These are phyloP conservation scores for Acromyrmex echinatior DNA, from an alignment of 1,140 invertebrate species.

Conservation along the genomic window DNA sequence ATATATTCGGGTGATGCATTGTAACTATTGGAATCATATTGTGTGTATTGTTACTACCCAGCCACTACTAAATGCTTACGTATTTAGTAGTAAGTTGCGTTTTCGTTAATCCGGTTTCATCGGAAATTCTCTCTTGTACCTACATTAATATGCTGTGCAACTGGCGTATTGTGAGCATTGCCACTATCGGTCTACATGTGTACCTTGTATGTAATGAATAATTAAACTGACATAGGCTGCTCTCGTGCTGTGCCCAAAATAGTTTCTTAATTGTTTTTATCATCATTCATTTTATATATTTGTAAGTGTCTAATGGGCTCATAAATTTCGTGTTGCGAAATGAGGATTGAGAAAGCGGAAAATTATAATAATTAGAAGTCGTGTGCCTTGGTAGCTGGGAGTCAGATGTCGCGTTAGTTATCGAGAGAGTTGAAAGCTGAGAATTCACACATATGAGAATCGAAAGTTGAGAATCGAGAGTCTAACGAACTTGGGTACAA, in stretches of 20 bases:
- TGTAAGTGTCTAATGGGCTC: not conserved
- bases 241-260: not conserved
- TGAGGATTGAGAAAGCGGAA: not conserved
- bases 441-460: not conserved
- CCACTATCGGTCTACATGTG: slow-evolving; percentile 15
- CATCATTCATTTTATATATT: not conserved
- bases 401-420: not conserved
- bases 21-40: slow-evolving; percentile 45
- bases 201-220: slow-evolving; percentile 29
- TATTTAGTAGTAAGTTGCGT: slow-evolving; percentile 58
- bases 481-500: not conserved
- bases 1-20: slow-evolving; percentile 60
- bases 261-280: slow-evolving; percentile 14
- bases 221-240: slow-evolving; percentile 20
- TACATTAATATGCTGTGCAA: slow-evolving; percentile 41
- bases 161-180: slow-evolving; percentile 40
- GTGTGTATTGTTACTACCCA: slow-evolving; percentile 41
- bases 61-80: slow-evolving; percentile 2
- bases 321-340: slow-evolving; percentile 9
- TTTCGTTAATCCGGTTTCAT: slow-evolving; percentile 58
- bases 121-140: slow-evolving; percentile 46
- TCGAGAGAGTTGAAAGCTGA: slow-evolving; percentile 7
- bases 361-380: not conserved
- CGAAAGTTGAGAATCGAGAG: slow-evolving; percentile 2
- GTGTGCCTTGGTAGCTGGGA: not conserved